Evolutionary conservation across 1,140 invertebrate species (phyloP).

Genomic region (Pogonognathellus flavescens): DNA sequence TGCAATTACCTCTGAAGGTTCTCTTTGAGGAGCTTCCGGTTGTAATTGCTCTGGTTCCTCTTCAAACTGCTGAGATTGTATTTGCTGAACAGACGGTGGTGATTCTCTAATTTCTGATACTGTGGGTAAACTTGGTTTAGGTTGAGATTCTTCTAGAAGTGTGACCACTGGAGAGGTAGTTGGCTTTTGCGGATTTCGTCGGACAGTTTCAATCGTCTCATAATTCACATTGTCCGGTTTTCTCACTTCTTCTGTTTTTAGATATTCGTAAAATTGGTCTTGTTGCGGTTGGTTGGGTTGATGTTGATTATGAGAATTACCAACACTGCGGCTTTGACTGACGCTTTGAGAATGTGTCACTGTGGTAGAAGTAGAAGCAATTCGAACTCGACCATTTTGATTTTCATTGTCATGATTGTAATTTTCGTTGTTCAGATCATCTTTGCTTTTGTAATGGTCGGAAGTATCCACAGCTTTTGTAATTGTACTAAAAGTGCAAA

Average conservation of each 20-base stretch:
- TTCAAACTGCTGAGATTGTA: background rate
- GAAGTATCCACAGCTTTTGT: conserved; percentile 56
- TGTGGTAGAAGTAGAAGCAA: background rate
- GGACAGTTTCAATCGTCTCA: background rate
- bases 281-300: background rate
- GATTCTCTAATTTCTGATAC: background rate
- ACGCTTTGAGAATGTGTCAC: background rate
- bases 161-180: background rate
- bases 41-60: background rate
- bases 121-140: background rate
- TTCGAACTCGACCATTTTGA: background rate
- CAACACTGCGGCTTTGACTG: background rate
- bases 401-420: background rate
- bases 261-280: background rate
- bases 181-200: background rate
- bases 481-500: conserved; percentile 43
- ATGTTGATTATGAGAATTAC: background rate
- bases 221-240: background rate
- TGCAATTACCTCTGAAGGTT: background rate
- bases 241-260: no score
- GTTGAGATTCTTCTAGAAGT: background rate
- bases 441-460: conserved; percentile 9
- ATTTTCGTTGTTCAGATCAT: background rate
- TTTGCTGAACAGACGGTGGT: background rate
- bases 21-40: background rate